A percentile compares a stretch with the other conserved stretches of the same genome.
Evolutionary conservation across 2,888 invertebrate species (phyloP).

Genomic region (Leptinotarsa rubiginosa): DNA sequence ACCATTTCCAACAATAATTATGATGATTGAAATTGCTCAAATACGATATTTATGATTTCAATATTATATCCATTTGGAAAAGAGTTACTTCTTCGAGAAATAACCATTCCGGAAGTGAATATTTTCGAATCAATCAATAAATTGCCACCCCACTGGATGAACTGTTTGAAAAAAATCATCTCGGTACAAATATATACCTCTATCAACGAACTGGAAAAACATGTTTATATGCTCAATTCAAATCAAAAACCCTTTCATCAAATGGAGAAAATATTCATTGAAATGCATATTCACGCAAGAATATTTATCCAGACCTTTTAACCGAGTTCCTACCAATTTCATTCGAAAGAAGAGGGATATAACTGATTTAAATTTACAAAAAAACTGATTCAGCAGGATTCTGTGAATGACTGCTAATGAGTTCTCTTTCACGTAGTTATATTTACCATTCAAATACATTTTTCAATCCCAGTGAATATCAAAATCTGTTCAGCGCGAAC

Average conservation of each 20-base stretch:
- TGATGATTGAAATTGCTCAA: too few relatives aligned
- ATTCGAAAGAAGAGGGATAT: constrained; percentile 1
- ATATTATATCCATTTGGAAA: too few relatives aligned
- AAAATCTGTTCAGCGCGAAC: constrained; percentile 37
- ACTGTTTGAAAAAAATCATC: too few relatives aligned
- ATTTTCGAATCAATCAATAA: too few relatives aligned
- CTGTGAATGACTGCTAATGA: constrained; percentile 38
- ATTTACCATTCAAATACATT: constrained; percentile 42
- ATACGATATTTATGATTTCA: too few relatives aligned
- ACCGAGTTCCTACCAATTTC: background rate
- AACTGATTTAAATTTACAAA: constrained; percentile 2
- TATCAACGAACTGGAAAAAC: too few relatives aligned
- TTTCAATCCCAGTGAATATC: constrained; percentile 41
- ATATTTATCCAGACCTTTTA: background rate
- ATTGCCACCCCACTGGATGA: too few relatives aligned
- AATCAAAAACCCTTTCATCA: background rate
- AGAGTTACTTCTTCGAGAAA: too few relatives aligned
- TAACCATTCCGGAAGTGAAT: too few relatives aligned
- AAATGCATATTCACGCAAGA: background rate
- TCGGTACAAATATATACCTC: too few relatives aligned
- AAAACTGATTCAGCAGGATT: constrained; percentile 14
- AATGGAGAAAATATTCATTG: background rate
- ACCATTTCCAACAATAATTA: too few relatives aligned
- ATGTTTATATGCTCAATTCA: background rate
- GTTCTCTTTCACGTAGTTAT: constrained; percentile 36